Evolutionary conservation across 2,797 vertebrate genomes (phyloP).

Genomic region (Sylvilagus floridanus): DNA sequence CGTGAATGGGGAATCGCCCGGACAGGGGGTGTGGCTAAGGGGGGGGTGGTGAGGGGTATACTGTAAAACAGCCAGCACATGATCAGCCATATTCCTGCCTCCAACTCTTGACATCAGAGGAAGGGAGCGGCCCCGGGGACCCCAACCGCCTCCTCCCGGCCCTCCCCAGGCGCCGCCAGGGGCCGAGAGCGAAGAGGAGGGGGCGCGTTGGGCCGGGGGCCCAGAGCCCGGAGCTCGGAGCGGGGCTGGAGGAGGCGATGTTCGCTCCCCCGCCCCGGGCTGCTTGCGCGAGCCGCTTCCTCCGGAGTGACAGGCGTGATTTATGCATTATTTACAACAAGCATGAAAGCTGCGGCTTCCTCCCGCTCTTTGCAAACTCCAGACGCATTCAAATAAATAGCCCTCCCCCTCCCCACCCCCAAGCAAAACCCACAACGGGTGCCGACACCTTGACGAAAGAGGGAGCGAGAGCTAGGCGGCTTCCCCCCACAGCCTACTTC

Average conservation of each 20-base stretch:
- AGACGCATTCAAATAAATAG: slow-evolving; percentile 71
- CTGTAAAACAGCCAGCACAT: slow-evolving; percentile 94
- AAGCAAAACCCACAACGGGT: not conserved
- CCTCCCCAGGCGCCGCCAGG: not conserved
- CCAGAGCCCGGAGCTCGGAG: not conserved
- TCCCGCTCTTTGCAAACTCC: slow-evolving; percentile 78
- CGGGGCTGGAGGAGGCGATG: not conserved
- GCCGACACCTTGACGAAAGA: slow-evolving; percentile 40
- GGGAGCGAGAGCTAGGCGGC: not conserved
- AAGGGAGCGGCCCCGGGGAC: slow-evolving; percentile 60
- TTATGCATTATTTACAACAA: slow-evolving; percentile 88
- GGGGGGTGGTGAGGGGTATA: slow-evolving; percentile 87
- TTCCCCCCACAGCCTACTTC: slow-evolving; percentile 26
- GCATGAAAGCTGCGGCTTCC: slow-evolving; percentile 86
- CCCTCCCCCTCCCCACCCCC: not conserved
- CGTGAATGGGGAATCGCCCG: slow-evolving; percentile 89
- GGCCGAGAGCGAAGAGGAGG: not conserved
- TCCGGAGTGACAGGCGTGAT: slow-evolving; percentile 83
- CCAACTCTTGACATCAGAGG: slow-evolving; percentile 73
- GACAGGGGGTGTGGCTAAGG: slow-evolving; percentile 92
- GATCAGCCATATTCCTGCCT: slow-evolving; percentile 89
- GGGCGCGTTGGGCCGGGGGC: not conserved
- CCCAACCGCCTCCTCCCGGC: not conserved
- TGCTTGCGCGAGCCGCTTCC: slow-evolving; percentile 70
- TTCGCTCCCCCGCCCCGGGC: slow-evolving; percentile 70